Evolutionary conservation across 1,140 invertebrate species (phyloP).

Genomic region (Oreohelix idahoensis): DNA sequence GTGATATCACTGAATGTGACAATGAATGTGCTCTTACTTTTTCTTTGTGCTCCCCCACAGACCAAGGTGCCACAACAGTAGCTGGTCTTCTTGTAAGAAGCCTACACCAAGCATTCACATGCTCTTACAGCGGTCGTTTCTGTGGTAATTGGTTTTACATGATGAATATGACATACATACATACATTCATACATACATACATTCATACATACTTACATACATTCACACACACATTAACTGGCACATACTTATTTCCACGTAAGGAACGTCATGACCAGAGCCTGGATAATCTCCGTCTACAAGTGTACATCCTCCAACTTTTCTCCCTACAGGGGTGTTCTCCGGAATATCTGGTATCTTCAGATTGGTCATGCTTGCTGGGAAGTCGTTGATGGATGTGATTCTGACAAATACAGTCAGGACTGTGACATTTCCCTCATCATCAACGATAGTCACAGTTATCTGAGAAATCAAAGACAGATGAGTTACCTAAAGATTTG

Average conservation of each 20-base stretch:
- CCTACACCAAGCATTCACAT: too few species aligned
- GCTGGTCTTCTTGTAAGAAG: too few species aligned
- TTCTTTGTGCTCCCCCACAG: too few species aligned
- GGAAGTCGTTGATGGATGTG: neutral
- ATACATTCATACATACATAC: neutral
- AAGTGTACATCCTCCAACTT: neutral
- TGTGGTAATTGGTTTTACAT: too few species aligned
- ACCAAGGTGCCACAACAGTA: too few species aligned
- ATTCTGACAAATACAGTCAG: neutral
- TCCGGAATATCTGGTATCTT: neutral
- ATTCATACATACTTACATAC: neutral
- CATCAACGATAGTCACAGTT: neutral
- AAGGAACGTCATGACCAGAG: neutral
- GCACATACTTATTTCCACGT: conserved; percentile 9
- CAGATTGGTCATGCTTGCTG: neutral
- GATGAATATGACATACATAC: neutral
- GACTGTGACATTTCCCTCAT: neutral
- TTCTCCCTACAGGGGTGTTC: neutral
- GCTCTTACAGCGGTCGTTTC: too few species aligned
- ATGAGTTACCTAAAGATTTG: too few species aligned
- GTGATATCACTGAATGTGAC: too few species aligned
- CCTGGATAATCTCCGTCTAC: neutral
- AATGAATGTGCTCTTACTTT: too few species aligned
- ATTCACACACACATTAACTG: neutral
- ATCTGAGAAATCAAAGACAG: too few species aligned